Evolutionary conservation across 1,140 invertebrate genomes (phyloP).

Genomic region (Alviniconcha marisindica): DNA sequence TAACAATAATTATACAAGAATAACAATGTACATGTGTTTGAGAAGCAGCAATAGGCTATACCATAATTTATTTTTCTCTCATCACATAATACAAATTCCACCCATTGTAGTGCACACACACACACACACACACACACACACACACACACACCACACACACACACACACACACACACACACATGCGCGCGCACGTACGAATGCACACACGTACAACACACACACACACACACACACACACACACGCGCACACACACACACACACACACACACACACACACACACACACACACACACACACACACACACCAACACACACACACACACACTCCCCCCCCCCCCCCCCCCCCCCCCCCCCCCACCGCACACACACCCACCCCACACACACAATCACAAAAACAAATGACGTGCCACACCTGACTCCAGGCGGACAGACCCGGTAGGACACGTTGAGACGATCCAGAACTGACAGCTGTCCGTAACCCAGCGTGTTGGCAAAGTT

Average conservation of each 20-base stretch:
- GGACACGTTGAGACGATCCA: constrained; percentile 55
- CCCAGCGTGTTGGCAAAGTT: constrained; percentile 63
- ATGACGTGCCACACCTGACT: constrained; percentile 49
- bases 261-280: too few species aligned
- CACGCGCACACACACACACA: too few species aligned
- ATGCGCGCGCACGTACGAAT: not conserved
- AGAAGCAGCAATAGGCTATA: too few species aligned
- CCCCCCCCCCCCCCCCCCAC: too few species aligned
- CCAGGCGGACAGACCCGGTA: constrained; percentile 63
- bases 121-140: not conserved
- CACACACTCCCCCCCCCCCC: too few species aligned
- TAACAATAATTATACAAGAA: too few species aligned
- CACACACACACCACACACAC: too few species aligned
- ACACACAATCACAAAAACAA: not conserved
- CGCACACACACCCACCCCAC: not conserved
- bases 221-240: too few species aligned
- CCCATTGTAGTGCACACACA: not conserved
- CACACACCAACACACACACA: not conserved
- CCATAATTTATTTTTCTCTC: too few species aligned
- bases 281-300: not conserved
- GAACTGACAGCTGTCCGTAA: constrained; percentile 52
- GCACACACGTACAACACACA: not conserved
- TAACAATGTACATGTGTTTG: too few species aligned
- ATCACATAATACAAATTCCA: not conserved
- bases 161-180: not conserved